Conservation (phyloP, 2,888 invertebrate genomes). For the Lepidochrysops patricia region DNA sequence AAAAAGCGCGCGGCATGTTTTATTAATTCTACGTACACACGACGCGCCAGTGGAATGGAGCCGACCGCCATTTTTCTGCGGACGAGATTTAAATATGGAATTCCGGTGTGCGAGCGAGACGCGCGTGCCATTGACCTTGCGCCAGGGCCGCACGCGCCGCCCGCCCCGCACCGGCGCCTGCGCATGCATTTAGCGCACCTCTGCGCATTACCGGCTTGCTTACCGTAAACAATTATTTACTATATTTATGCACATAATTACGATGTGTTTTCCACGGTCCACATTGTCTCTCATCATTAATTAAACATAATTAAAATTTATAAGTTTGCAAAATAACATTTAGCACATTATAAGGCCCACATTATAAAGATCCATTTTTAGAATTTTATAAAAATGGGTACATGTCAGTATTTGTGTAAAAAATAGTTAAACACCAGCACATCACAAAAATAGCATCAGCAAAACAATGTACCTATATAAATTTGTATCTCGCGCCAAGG, state of each 20-base stretch:
- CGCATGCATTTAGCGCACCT: slow-evolving; percentile 23
- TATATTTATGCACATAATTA: background rate
- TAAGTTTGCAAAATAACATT: too few relatives aligned
- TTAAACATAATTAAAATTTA: too few relatives aligned
- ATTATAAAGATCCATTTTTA: too few relatives aligned
- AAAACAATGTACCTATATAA: background rate
- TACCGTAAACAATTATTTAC: slow-evolving; percentile 3
- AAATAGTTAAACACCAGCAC: too few relatives aligned
- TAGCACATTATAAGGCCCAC: too few relatives aligned
- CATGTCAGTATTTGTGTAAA: too few relatives aligned
- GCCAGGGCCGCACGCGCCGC: slow-evolving; percentile 64
- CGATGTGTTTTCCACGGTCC: background rate
- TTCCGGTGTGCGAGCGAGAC: slow-evolving; percentile 73
- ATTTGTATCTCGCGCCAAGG: background rate
- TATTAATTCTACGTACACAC: slow-evolving; percentile 71
- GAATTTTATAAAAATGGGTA: too few relatives aligned
- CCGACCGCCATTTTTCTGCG: slow-evolving; percentile 72
- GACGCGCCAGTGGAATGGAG: slow-evolving; percentile 60
- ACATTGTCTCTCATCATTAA: background rate
- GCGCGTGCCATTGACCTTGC: slow-evolving; percentile 73
- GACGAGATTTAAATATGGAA: slow-evolving; percentile 75
- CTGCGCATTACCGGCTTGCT: slow-evolving; percentile 14
- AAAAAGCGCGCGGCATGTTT: slow-evolving; percentile 64
- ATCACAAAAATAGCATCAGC: background rate
- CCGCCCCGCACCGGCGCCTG: slow-evolving; percentile 34